These are phyloP conservation scores for Chaetoderma sp. DNA, from an alignment of 2,888 invertebrate genomes.

Conservation along the genomic window DNA sequence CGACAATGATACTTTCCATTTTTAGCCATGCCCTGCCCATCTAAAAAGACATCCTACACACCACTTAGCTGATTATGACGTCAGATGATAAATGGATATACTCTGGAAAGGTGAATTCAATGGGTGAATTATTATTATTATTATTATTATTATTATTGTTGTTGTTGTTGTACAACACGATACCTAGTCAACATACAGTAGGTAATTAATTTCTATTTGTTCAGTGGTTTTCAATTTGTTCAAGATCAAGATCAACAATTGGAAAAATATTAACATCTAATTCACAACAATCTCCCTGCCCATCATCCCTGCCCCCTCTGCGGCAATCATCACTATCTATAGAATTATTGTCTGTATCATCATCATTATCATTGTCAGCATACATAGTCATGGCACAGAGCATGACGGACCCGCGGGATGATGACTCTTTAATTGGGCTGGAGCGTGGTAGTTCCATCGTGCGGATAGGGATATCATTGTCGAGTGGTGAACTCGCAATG, in stretches of 20 bases:
- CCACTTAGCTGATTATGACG: too few species aligned
- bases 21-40: too few species aligned
- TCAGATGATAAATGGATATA: too few species aligned
- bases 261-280: conserved; percentile 20
- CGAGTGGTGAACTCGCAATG: conserved; percentile 63
- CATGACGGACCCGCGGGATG: neutral
- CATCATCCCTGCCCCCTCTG: neutral
- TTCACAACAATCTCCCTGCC: neutral
- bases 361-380: conserved; percentile 20
- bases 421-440: neutral
- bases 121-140: too few species aligned
- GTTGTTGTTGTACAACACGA: too few species aligned
- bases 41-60: too few species aligned
- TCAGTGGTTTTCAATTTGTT: conserved; percentile 64
- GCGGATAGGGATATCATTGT: conserved; percentile 45
- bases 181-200: too few species aligned
- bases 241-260: conserved; percentile 56
- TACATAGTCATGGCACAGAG: neutral
- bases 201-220: neutral
- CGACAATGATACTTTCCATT: too few species aligned
- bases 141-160: too few species aligned
- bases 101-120: too few species aligned
- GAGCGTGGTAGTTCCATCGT: conserved; percentile 7
- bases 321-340: conserved; percentile 7
- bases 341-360: conserved; percentile 10